phyloP scores from a whole-genome alignment of 1,140 invertebrate genomes.

The Trachelipus rathkii region DNA sequence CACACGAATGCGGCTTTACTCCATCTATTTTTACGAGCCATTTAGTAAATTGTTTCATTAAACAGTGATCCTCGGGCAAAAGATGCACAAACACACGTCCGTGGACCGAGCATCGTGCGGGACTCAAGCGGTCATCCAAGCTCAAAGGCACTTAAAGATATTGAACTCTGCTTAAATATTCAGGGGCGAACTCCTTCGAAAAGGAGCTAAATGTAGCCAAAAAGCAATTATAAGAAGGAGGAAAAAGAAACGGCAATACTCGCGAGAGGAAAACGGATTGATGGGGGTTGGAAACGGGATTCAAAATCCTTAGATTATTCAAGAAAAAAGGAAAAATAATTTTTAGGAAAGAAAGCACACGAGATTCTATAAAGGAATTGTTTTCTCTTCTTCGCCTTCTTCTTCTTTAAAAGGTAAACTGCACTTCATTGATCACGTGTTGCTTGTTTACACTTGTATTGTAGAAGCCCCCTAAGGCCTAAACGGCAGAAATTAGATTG shows the following conservation, averaged over 20 bases:
- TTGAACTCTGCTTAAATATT: conserved; percentile 11
- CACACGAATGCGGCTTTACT: background rate
- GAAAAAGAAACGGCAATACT: background rate
- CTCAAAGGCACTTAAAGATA: conserved; percentile 10
- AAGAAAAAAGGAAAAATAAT: background rate
- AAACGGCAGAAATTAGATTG: too few relatives aligned
- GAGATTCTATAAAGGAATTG: too few relatives aligned
- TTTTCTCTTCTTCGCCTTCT: too few relatives aligned
- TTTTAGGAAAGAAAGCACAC: background rate
- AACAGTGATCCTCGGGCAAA: background rate
- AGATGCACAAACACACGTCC: background rate
- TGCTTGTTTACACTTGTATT: too few relatives aligned
- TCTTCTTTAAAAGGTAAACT: too few relatives aligned
- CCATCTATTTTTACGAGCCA: conserved; percentile 8
- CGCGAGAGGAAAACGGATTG: background rate
- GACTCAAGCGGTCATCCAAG: background rate
- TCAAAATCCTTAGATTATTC: background rate
- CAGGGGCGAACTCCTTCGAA: background rate
- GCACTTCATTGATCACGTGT: too few relatives aligned
- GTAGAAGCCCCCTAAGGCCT: too few relatives aligned
- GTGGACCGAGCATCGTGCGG: background rate
- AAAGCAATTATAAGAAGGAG: conserved; percentile 2
- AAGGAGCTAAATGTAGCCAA: background rate
- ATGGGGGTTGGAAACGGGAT: background rate
- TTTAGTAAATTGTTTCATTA: conserved; percentile 9